These are phyloP conservation scores for Tonatia bakeri DNA, from an alignment of 2,113 vertebrate species.

Conservation along the genomic window DNA sequence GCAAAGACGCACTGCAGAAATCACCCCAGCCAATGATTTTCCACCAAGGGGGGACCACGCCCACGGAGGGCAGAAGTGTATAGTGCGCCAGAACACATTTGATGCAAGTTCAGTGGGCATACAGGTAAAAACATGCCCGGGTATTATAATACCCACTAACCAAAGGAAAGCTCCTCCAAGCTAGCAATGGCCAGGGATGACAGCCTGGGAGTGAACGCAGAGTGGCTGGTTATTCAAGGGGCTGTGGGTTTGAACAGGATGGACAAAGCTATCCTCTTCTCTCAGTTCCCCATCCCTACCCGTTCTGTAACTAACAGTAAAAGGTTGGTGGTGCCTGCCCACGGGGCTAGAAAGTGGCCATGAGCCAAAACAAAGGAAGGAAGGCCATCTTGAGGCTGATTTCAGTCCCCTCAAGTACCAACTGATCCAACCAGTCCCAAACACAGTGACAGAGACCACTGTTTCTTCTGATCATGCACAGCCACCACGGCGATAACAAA, in stretches of 20 bases:
- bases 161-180: neutral
- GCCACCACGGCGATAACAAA: neutral
- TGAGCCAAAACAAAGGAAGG: neutral
- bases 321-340: neutral
- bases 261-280: neutral
- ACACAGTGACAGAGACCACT: neutral
- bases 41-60: neutral
- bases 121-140: neutral
- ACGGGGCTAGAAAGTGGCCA: neutral
- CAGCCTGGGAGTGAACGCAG: neutral
- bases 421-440: neutral
- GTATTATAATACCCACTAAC: neutral
- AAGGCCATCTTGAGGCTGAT: neutral
- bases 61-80: neutral
- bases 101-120: neutral
- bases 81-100: neutral
- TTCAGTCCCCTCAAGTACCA: accelerated
- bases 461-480: neutral
- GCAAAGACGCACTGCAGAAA: neutral
- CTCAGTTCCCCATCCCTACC: neutral
- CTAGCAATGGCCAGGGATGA: neutral
- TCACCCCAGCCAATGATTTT: neutral
- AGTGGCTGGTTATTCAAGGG: too few species aligned
- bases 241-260: neutral
- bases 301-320: neutral